phyloP scores from a whole-genome alignment of 2,888 invertebrate species.

The Resseliella maxima region DNA sequence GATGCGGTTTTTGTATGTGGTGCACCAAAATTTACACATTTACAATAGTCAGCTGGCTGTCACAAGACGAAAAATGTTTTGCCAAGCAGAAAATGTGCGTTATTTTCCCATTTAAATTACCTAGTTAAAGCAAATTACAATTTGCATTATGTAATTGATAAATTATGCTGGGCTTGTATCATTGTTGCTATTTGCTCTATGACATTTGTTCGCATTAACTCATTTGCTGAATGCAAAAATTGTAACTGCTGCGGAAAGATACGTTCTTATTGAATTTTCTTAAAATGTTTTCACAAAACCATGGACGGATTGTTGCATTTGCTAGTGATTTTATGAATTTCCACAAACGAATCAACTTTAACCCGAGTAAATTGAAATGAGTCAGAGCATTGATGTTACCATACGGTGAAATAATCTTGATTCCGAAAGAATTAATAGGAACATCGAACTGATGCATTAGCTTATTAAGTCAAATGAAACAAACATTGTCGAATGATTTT shows the following conservation, averaged over 20 bases:
- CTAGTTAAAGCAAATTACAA: constrained; percentile 41
- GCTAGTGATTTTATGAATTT: background rate
- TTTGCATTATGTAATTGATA: constrained; percentile 51
- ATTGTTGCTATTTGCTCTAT: background rate
- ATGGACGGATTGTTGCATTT: background rate
- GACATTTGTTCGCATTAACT: too few species aligned
- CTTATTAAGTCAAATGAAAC: background rate
- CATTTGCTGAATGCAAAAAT: too few species aligned
- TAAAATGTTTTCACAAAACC: background rate
- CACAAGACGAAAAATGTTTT: background rate
- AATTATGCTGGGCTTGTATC: background rate
- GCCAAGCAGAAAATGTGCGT: background rate
- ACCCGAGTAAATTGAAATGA: background rate
- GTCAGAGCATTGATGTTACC: background rate
- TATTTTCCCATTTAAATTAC: constrained; percentile 30
- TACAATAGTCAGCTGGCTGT: background rate
- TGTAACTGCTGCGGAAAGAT: background rate
- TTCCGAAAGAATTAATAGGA: background rate
- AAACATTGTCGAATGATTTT: background rate
- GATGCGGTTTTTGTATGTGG: constrained; percentile 16
- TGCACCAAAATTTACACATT: constrained; percentile 6
- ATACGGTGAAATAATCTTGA: background rate
- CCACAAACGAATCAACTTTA: background rate
- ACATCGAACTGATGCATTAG: background rate
- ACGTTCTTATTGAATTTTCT: background rate